Evolutionary conservation across 2,888 invertebrate genomes (phyloP), one percentile per base, ranked within the genome.

Genomic region (Elysia crispata): DNA sequence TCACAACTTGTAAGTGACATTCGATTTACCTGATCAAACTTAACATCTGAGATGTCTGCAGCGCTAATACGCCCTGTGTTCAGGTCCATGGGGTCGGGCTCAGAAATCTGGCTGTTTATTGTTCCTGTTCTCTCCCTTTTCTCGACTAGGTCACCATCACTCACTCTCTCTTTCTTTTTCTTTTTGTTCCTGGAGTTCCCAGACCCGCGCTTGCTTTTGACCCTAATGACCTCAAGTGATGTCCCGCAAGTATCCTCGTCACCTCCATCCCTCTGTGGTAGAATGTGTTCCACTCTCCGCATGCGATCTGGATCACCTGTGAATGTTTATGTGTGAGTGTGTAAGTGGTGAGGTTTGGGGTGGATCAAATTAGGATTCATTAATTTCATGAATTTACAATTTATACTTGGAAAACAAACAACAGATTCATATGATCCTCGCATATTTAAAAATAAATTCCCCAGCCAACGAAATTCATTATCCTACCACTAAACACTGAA

Each of bases 151-250:
- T 41, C 41, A 3, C 41, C 41, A 41, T 41, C 41, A 11, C 41
- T 41, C 3, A 6, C 5, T 18, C n/a, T 3, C 60, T 60, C n/a
- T 23, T 60, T 60, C 33, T 54, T 81, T 72, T 74, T 81, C 73
- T 64, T 73, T 66, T 77, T 81, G 64, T 33, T 64, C 64, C 23
- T 57, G 31, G 67, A 67, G 3, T 50, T 60, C 18, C 31, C 41
- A 20, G 25, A 57, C n/a, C 73, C 73, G 75, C 67, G 69, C 18
- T 60, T 69, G 13, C 76, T 60, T 23, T 82, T 85, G 31, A 87
- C 82, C n/a, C 83, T 83, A 41, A 87, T 87, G 69, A 87, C 85
- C 80, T 87, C 86, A n/a, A 87, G 80, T 23, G 79, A 83, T 3
- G 41, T 41, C 3, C 13, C 78, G 18, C 54, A 33, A 11, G 76